These are phyloP conservation scores for Trisateles emortualis DNA, from an alignment of 2,888 invertebrate genomes.

Conservation along the genomic window DNA sequence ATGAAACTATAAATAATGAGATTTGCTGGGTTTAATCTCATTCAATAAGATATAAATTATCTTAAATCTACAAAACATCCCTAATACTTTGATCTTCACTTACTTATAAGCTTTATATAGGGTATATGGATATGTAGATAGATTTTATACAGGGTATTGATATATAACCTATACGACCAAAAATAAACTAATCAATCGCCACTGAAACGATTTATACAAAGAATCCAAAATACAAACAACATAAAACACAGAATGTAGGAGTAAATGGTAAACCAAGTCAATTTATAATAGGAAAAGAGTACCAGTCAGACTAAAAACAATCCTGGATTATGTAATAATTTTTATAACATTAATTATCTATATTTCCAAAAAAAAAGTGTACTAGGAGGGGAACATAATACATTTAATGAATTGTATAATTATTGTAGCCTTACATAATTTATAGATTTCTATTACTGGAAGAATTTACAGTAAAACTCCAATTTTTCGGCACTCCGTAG, in stretches of 20 bases:
- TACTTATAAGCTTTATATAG: too few species aligned
- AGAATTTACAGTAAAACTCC: slow-evolving; percentile 16
- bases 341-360: slow-evolving; percentile 8
- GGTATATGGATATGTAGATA: too few species aligned
- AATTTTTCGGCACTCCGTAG: slow-evolving; percentile 32
- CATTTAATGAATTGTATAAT: background rate
- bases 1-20: too few species aligned
- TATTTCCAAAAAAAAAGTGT: background rate
- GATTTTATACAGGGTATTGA: background rate
- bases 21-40: too few species aligned
- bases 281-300: background rate
- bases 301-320: slow-evolving; percentile 37
- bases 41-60: too few species aligned
- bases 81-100: too few species aligned
- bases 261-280: too few species aligned
- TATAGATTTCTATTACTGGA: slow-evolving; percentile 13
- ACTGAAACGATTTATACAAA: too few species aligned
- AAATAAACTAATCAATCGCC: background rate
- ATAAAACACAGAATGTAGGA: too few species aligned
- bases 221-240: too few species aligned
- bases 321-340: slow-evolving; percentile 67
- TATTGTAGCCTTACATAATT: slow-evolving; percentile 32
- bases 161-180: background rate
- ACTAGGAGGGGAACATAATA: background rate
- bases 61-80: too few species aligned